Conservation (phyloP, 2,888 invertebrate species). For the Metacarcinus magister region DNA sequence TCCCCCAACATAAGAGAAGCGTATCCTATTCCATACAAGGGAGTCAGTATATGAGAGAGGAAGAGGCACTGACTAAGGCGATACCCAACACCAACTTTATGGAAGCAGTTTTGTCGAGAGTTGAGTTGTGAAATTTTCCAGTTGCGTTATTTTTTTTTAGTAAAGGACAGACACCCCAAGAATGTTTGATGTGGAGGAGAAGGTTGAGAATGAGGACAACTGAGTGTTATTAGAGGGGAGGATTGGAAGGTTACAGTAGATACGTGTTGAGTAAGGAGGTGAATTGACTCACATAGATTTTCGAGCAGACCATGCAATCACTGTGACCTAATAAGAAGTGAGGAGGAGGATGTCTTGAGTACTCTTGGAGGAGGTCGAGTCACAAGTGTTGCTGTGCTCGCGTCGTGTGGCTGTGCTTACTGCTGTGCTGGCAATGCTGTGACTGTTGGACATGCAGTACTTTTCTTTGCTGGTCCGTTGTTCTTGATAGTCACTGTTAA, state of each 20-base stretch:
- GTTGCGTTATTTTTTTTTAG: not conserved
- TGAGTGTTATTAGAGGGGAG: not conserved
- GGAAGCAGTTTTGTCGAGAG: slow-evolving; percentile 8
- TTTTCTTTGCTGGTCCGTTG: not conserved
- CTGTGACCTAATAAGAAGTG: not conserved
- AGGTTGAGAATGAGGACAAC: not conserved
- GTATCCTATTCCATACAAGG: not conserved
- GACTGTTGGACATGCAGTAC: not conserved
- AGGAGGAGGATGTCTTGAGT: not conserved
- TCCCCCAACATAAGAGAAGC: too few relatives aligned
- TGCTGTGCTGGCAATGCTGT: too few relatives aligned
- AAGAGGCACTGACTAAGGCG: not conserved
- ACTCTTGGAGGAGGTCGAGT: not conserved
- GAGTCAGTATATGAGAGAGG: not conserved
- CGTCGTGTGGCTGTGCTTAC: not conserved
- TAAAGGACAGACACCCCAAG: not conserved
- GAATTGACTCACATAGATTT: not conserved
- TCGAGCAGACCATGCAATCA: not conserved
- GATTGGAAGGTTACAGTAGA: not conserved
- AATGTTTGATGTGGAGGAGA: not conserved
- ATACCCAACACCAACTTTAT: slow-evolving; percentile 17
- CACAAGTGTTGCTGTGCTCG: not conserved
- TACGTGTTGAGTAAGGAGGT: not conserved
- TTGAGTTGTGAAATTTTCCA: not conserved
- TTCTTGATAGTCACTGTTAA: not conserved